Conservation (phyloP, 1,140 invertebrate genomes). For the Leptinotarsa texana region DNA sequence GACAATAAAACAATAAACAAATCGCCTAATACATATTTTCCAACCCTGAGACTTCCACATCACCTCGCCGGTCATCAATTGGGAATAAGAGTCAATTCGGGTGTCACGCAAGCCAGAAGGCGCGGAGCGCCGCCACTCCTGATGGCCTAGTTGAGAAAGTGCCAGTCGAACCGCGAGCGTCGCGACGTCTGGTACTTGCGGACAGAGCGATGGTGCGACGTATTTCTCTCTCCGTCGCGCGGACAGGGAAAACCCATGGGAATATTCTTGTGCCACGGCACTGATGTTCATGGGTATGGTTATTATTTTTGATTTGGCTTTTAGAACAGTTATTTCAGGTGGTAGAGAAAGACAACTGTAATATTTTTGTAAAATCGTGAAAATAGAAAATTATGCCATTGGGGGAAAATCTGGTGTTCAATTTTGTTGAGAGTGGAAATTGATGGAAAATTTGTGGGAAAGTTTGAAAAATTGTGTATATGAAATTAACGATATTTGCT, state of each 20-base stretch:
- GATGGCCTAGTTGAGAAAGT: constrained; percentile 19
- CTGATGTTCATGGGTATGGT: background rate
- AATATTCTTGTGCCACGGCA: background rate
- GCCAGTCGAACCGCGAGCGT: constrained; percentile 15
- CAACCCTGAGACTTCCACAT: background rate
- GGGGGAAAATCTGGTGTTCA: no score
- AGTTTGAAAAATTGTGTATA: no score
- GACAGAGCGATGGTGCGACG: background rate
- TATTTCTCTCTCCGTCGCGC: background rate
- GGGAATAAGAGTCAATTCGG: background rate
- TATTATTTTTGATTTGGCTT: background rate
- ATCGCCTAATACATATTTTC: no score
- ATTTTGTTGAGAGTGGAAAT: no score
- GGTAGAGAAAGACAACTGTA: no score
- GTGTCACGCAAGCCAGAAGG: background rate
- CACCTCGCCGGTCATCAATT: background rate
- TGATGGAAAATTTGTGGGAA: no score
- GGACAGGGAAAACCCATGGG: background rate
- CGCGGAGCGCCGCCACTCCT: constrained; percentile 15
- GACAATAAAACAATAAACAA: no score
- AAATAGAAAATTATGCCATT: no score
- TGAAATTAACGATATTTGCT: no score
- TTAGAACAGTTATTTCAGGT: no score
- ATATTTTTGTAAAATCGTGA: no score
- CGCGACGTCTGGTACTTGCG: constrained; percentile 12